Conservation (phyloP, 2,888 invertebrate genomes). For the Drosophila colorata region DNA sequence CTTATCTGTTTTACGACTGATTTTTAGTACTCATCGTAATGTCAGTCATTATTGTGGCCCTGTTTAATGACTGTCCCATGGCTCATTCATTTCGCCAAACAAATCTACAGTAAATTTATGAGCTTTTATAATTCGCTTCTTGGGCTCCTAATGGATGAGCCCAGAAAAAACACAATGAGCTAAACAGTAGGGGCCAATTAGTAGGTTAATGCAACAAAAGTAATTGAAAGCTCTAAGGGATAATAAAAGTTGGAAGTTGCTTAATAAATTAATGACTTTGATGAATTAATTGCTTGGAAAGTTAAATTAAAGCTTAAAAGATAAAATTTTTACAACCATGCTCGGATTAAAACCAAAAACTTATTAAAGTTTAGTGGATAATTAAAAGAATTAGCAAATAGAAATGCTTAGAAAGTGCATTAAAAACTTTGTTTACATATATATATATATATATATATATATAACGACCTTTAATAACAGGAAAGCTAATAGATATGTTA, state of each 20-base stretch:
- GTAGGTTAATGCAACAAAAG: constrained; percentile 26
- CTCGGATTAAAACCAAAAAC: not conserved
- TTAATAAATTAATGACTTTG: constrained; percentile 23
- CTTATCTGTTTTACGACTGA: constrained; percentile 67
- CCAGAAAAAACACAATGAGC: constrained; percentile 28
- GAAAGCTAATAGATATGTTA: too few relatives aligned
- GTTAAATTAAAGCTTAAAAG: not conserved
- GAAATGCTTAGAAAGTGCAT: not conserved
- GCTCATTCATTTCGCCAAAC: constrained; percentile 26
- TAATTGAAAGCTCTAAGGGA: constrained; percentile 40
- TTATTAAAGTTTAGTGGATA: too few relatives aligned
- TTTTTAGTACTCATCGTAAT: constrained; percentile 68
- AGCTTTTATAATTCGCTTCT: constrained; percentile 56
- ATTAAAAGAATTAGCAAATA: too few relatives aligned
- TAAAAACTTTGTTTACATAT: too few relatives aligned
- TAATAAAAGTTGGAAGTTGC: constrained; percentile 16
- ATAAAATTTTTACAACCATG: not conserved
- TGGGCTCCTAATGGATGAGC: constrained; percentile 60
- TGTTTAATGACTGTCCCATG: constrained; percentile 62
- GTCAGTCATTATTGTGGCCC: constrained; percentile 62
- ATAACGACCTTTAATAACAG: too few relatives aligned
- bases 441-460: too few relatives aligned
- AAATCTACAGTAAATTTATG: constrained; percentile 52
- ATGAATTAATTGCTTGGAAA: not conserved
- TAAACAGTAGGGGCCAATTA: constrained; percentile 40